Evolutionary conservation across 2,888 invertebrate genomes (phyloP).

Genomic region (Augochlorella aurata): DNA sequence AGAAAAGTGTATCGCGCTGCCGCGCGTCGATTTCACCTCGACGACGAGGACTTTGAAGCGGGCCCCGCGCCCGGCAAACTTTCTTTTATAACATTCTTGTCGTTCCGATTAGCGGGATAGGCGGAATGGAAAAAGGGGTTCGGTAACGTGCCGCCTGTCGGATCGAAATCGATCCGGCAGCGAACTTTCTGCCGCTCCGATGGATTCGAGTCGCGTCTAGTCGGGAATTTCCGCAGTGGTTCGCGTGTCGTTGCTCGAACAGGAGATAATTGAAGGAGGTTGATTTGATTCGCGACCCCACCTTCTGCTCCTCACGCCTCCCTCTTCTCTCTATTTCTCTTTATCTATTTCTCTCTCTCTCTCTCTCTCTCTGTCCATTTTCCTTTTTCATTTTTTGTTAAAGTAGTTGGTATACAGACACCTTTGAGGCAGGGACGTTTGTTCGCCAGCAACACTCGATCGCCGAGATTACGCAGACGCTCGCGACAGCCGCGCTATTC

Average conservation of each 20-base stretch:
- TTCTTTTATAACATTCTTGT: conserved; percentile 58
- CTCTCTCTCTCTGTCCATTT: neutral
- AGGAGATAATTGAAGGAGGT: neutral
- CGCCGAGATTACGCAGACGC: conserved; percentile 49
- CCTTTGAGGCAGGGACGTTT: neutral
- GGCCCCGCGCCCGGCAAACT: conserved; percentile 39
- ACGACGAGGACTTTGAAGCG: conserved; percentile 55
- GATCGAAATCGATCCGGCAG: conserved; percentile 10
- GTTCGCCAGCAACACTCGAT: conserved; percentile 28
- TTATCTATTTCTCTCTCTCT: too few species aligned
- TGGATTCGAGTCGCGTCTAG: neutral
- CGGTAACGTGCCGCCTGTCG: conserved; percentile 24
- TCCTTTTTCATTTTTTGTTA: too few species aligned
- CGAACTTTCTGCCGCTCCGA: conserved; percentile 9
- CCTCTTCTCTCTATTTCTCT: neutral
- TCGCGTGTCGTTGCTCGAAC: neutral
- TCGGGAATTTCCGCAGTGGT: neutral
- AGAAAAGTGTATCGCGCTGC: conserved; percentile 72
- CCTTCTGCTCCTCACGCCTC: neutral
- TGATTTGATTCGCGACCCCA: neutral
- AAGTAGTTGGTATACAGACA: neutral
- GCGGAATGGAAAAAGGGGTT: conserved; percentile 41
- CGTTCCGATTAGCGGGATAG: conserved; percentile 53
- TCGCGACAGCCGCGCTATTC: conserved; percentile 31
- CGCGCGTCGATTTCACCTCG: conserved; percentile 67